Evolutionary conservation across 2,888 invertebrate species (phyloP).

Genomic region (Drosophila infuscata): DNA sequence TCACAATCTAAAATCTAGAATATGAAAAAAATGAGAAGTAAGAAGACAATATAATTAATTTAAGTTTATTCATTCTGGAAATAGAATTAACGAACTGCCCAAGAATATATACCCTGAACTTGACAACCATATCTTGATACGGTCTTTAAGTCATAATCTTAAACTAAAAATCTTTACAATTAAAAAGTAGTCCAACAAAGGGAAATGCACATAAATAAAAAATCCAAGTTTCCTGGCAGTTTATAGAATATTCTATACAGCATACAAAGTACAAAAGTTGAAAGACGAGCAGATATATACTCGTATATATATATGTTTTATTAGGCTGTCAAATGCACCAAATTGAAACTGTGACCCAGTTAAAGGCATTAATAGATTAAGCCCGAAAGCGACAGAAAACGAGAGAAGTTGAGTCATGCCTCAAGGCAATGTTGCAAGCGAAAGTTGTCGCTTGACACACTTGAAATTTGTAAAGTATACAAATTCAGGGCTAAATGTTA

Average conservation of each 20-base stretch:
- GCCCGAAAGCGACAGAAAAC: background rate
- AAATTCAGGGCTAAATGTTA: conserved; percentile 9
- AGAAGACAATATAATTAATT: background rate
- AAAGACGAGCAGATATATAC: conserved; percentile 5
- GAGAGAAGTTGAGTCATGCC: background rate
- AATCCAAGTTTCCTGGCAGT: background rate
- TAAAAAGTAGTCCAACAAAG: background rate
- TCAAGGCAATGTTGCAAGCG: conserved; percentile 12
- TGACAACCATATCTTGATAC: background rate
- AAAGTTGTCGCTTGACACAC: conserved; percentile 10
- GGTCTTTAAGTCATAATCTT: background rate
- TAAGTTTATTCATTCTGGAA: background rate
- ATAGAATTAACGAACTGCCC: background rate
- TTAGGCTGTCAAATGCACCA: conserved; percentile 39
- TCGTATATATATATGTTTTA: conserved; percentile 37
- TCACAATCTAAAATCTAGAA: background rate
- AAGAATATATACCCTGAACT: background rate
- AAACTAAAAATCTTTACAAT: background rate
- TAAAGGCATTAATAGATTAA: conserved; percentile 44
- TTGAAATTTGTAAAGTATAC: conserved; percentile 4
- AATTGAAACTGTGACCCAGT: conserved; percentile 50
- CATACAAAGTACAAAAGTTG: background rate
- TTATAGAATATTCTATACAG: conserved; percentile 17
- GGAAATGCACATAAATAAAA: conserved; percentile 3
- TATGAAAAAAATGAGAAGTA: background rate